Conservation (phyloP, 2,113 vertebrate species). For the Mormyrus lacerda region DNA sequence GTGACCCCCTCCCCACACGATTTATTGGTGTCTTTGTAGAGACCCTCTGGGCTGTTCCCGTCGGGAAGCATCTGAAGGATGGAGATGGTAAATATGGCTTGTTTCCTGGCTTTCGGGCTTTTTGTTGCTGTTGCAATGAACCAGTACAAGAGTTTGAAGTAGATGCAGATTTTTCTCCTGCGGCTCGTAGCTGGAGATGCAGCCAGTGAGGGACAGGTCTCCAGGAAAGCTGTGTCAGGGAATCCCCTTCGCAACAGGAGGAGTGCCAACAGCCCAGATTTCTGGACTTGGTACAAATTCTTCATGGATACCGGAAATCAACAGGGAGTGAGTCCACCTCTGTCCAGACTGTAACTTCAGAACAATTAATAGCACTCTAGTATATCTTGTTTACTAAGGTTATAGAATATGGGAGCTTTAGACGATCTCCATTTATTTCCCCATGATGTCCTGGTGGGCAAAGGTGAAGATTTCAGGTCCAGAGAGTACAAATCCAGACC, state of each 20-base stretch:
- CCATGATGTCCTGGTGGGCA: background rate
- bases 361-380: background rate
- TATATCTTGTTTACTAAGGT: background rate
- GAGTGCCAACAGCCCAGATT: constrained; percentile 55
- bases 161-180: background rate
- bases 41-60: constrained; percentile 58
- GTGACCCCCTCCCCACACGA: constrained; percentile 22
- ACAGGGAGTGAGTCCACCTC: constrained; percentile 59
- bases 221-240: constrained; percentile 35
- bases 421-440: background rate
- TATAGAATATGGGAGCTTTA: background rate
- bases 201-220: constrained; percentile 40
- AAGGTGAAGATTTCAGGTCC: no score
- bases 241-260: constrained; percentile 54
- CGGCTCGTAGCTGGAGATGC: constrained; percentile 7
- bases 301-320: constrained; percentile 63
- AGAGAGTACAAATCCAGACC: no score
- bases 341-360: background rate
- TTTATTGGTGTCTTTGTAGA: constrained; percentile 53
- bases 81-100: constrained; percentile 51
- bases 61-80: constrained; percentile 46
- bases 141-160: background rate
- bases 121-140: background rate
- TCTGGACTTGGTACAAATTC: constrained; percentile 68
- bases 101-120: background rate